phyloP scores from a whole-genome alignment of 1,140 invertebrate species.

The Drosophila repleta region DNA sequence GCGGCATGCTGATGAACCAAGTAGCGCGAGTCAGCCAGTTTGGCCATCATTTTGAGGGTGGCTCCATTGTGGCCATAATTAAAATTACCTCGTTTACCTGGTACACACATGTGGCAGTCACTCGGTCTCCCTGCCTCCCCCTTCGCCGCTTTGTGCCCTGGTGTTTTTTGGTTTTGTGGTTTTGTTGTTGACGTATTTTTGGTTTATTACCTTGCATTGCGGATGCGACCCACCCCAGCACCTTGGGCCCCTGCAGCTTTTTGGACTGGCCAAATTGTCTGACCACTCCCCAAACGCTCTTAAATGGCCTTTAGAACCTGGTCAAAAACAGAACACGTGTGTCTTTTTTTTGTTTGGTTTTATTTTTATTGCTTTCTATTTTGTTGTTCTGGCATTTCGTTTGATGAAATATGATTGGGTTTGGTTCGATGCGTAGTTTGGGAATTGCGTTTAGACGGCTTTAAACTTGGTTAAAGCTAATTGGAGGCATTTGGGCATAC shows the following conservation, averaged over 20 bases:
- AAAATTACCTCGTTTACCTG: slow-evolving; percentile 81
- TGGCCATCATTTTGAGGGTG: slow-evolving; percentile 37
- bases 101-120: slow-evolving; percentile 24
- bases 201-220: slow-evolving; percentile 82
- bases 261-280: slow-evolving; percentile 20
- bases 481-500: background rate
- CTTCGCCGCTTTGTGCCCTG: background rate
- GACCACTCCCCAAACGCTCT: slow-evolving; percentile 21
- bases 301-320: slow-evolving; percentile 18
- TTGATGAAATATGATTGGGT: slow-evolving; percentile 76
- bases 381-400: slow-evolving; percentile 58
- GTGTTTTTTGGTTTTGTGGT: slow-evolving; percentile 58
- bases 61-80: slow-evolving; percentile 75
- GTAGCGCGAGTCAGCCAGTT: slow-evolving; percentile 35
- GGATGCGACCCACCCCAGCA: slow-evolving; percentile 60
- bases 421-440: slow-evolving; percentile 43
- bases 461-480: background rate
- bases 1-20: slow-evolving; percentile 72
- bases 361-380: slow-evolving; percentile 70
- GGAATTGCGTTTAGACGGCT: background rate
- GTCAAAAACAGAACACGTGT: slow-evolving; percentile 6
- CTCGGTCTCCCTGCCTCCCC: background rate
- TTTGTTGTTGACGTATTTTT: slow-evolving; percentile 82
- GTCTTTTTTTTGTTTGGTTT: slow-evolving; percentile 27
- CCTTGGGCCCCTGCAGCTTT: slow-evolving; percentile 22